Conservation (phyloP, 2,797 vertebrate genomes). For the Schizopygopsis malacanthus region DNA sequence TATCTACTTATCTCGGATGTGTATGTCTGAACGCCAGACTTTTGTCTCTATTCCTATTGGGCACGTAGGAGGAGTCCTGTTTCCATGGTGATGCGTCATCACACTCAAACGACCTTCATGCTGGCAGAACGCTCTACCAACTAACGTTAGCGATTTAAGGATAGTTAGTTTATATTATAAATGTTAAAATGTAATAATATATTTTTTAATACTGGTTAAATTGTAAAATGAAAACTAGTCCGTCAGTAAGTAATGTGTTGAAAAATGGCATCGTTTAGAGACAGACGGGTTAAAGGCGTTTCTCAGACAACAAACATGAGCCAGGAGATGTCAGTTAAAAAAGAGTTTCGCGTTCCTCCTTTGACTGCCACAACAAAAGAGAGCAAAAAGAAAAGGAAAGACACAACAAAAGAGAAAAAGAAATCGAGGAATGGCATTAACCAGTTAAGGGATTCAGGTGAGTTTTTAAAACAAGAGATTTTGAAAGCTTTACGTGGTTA, state of each 20-base stretch:
- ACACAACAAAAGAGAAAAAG: conserved; percentile 53
- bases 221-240: neutral
- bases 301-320: neutral
- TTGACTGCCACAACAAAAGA: conserved; percentile 36
- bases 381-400: conserved; percentile 52
- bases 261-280: conserved; percentile 11
- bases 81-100: conserved; percentile 58
- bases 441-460: conserved; percentile 56
- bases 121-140: neutral
- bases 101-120: conserved; percentile 9
- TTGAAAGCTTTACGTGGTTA: neutral
- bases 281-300: conserved; percentile 16
- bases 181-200: neutral
- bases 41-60: neutral
- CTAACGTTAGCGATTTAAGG: neutral
- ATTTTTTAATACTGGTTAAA: neutral
- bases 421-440: conserved; percentile 18
- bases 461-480: neutral
- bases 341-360: conserved; percentile 42
- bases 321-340: conserved; percentile 30
- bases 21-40: neutral
- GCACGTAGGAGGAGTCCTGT: conserved; percentile 50
- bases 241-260: neutral
- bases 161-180: neutral
- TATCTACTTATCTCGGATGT: neutral